Percentiles rank a stretch among this genome's conserved stretches.
Evolutionary conservation across 2,113 vertebrate genomes (phyloP).

Genomic region (Mionectes macconnelli): DNA sequence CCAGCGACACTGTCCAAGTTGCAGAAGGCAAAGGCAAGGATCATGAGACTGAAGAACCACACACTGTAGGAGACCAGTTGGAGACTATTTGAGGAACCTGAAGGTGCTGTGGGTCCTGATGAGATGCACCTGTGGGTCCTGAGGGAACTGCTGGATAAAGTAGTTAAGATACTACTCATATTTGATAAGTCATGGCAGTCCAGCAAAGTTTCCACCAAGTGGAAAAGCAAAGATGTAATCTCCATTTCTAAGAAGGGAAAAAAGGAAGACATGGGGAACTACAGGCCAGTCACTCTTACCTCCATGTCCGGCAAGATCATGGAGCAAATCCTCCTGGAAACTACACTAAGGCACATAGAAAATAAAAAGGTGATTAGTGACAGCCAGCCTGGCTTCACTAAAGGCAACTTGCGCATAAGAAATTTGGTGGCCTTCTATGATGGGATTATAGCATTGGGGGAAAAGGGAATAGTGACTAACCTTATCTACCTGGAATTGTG

Average conservation of each 20-base stretch:
- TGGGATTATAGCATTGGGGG: not conserved
- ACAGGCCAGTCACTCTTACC: not conserved
- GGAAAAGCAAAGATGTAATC: not conserved
- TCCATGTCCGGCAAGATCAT: not conserved
- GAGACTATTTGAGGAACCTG: not conserved
- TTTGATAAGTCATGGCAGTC: not conserved
- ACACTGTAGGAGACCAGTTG: not conserved
- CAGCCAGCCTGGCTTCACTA: not conserved
- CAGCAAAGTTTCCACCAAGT: not conserved
- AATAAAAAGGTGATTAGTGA: not conserved
- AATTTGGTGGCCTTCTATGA: not conserved
- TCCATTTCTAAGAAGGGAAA: not conserved
- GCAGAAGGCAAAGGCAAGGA: not conserved
- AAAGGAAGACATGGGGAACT: not conserved
- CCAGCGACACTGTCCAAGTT: not conserved
- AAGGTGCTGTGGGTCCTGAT: not conserved
- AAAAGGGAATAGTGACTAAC: not conserved
- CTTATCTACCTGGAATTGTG: not conserved
- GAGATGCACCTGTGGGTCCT: not conserved
- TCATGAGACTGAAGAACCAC: not conserved
- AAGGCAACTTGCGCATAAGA: not conserved
- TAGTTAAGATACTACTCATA: not conserved
- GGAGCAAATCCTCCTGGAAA: not conserved
- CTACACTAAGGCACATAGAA: not conserved
- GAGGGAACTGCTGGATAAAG: not conserved